These are phyloP conservation scores for Drosophila takahashii DNA, from an alignment of 1,140 invertebrate genomes.

Conservation along the genomic window DNA sequence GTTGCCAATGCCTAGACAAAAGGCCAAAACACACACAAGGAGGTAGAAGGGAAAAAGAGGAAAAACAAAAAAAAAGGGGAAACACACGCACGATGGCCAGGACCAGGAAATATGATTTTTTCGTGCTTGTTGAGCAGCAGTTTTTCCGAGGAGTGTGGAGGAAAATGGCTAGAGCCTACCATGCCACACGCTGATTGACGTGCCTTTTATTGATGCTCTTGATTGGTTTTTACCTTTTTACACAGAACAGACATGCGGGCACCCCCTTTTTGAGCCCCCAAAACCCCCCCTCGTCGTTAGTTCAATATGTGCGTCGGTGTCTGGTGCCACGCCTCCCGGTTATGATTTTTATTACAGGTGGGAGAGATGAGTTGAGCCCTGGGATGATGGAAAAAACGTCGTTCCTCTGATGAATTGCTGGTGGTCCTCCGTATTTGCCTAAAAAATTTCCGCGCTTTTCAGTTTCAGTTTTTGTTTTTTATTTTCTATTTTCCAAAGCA, in stretches of 20 bases:
- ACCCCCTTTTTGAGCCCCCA: not conserved
- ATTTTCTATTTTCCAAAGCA: not conserved
- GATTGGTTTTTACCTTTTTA: constrained; percentile 83
- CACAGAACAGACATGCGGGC: constrained; percentile 54
- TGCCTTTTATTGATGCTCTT: constrained; percentile 84
- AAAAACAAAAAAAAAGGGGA: constrained; percentile 5
- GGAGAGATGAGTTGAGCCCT: constrained; percentile 27
- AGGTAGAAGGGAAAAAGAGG: not conserved
- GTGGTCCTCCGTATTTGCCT: constrained; percentile 54
- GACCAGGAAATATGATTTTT: constrained; percentile 77
- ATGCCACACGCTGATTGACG: constrained; percentile 76
- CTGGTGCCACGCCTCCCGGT: constrained; percentile 51
- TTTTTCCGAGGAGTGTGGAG: constrained; percentile 5
- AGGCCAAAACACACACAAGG: constrained; percentile 43
- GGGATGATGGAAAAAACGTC: constrained; percentile 25
- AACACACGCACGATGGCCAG: constrained; percentile 56
- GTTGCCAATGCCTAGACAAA: constrained; percentile 54
- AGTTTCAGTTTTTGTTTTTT: not conserved
- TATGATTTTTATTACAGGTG: constrained; percentile 84
- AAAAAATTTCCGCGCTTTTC: constrained; percentile 49
- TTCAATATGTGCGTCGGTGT: constrained; percentile 76
- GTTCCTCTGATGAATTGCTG: constrained; percentile 65
- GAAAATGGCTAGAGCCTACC: constrained; percentile 46
- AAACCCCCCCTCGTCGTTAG: constrained; percentile 56
- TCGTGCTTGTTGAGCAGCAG: constrained; percentile 56